Conservation (phyloP, 2,888 invertebrate species). For the Drosophila leonis region DNA sequence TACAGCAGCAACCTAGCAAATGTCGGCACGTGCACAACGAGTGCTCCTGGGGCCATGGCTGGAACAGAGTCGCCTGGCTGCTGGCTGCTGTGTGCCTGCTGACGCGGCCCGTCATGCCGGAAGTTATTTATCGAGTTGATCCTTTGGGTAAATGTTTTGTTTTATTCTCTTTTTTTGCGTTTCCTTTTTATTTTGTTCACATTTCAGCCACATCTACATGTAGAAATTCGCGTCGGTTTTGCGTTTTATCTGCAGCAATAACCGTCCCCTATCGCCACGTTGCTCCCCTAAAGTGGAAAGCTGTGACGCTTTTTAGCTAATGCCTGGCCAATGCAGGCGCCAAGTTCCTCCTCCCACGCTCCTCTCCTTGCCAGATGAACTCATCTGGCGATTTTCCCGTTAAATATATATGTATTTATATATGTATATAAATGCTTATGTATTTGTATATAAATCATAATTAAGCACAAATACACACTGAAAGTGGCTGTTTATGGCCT, state of each 20-base stretch:
- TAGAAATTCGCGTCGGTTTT: slow-evolving; percentile 56
- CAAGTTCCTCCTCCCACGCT: slow-evolving; percentile 6
- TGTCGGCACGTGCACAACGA: slow-evolving; percentile 70
- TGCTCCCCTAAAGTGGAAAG: not conserved
- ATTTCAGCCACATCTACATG: slow-evolving; percentile 51
- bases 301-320: slow-evolving; percentile 58
- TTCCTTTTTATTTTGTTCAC: slow-evolving; percentile 38
- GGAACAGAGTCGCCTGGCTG: slow-evolving; percentile 75
- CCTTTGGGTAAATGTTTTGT: slow-evolving; percentile 84
- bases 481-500: slow-evolving; percentile 30
- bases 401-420: not conserved
- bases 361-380: slow-evolving; percentile 10
- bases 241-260: slow-evolving; percentile 60
- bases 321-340: slow-evolving; percentile 46
- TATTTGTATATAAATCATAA: slow-evolving; percentile 70
- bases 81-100: slow-evolving; percentile 79
- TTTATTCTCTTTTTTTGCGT: slow-evolving; percentile 48
- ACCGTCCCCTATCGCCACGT: slow-evolving; percentile 33
- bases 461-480: slow-evolving; percentile 64
- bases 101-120: slow-evolving; percentile 82
- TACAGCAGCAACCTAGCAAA: slow-evolving; percentile 36
- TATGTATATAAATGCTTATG: slow-evolving; percentile 21
- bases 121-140: slow-evolving; percentile 85
- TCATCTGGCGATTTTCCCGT: slow-evolving; percentile 31
- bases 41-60: slow-evolving; percentile 46